Evolutionary conservation across 1,140 invertebrate species (phyloP).

Genomic region (Tetragnatha versicolor): DNA sequence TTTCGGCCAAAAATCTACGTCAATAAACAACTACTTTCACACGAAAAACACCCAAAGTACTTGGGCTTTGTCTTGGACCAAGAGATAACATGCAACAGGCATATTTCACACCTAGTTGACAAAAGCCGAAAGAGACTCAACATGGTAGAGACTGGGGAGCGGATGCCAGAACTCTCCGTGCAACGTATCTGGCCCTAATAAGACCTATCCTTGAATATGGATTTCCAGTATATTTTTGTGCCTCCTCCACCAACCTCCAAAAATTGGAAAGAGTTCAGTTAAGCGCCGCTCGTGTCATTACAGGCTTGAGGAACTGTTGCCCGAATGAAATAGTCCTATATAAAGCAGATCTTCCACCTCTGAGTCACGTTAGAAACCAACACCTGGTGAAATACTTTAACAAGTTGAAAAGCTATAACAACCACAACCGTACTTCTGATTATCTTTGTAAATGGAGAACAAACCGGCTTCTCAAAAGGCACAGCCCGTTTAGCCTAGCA

Average conservation of each 20-base stretch:
- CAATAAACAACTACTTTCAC: not conserved
- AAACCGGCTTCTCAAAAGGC: not conserved
- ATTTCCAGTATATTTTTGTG: not conserved
- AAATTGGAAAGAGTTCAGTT: not conserved
- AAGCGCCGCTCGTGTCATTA: not conserved
- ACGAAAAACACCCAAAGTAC: slow-evolving; percentile 5
- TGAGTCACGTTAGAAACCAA: not conserved
- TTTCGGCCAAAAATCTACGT: not conserved
- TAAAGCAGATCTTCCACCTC: not conserved
- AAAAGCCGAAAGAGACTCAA: not conserved
- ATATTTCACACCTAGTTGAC: not conserved
- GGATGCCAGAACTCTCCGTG: not conserved
- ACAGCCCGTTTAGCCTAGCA: not conserved
- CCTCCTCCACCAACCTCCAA: not conserved
- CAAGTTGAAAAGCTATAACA: slow-evolving; percentile 8
- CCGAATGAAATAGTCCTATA: not conserved
- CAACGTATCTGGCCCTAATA: not conserved
- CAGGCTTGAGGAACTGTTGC: not conserved
- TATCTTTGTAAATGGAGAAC: not conserved
- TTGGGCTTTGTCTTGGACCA: not conserved
- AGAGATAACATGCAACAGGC: slow-evolving; percentile 3
- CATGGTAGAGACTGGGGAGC: not conserved
- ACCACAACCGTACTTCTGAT: not conserved
- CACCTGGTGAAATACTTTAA: slow-evolving; percentile 2
- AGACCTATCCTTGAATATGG: slow-evolving; percentile 4